Percentiles rank a stretch among this genome's conserved stretches.
Conservation (phyloP, 2,113 vertebrate genomes). For the Pseudolaguvia tuberculata region DNA sequence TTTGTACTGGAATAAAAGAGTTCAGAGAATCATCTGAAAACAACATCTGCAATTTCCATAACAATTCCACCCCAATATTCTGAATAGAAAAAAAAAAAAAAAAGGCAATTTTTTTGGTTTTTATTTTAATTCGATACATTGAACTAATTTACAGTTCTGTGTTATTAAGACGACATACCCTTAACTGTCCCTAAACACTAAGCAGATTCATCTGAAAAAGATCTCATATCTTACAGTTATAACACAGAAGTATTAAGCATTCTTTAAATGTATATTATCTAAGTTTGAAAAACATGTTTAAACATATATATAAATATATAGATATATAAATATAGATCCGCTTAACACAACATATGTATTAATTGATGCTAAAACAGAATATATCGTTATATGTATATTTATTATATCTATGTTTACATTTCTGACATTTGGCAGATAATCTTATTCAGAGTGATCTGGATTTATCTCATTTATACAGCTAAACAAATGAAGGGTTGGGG, state of each 20-base stretch:
- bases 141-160: not conserved
- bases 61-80: not conserved
- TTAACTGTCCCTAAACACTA: not conserved
- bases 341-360: too few relatives aligned
- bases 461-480: too few relatives aligned
- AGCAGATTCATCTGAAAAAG: not conserved
- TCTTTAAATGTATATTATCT: not conserved
- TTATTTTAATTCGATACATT: too few relatives aligned
- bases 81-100: not conserved
- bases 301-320: too few relatives aligned
- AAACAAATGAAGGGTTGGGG: too few relatives aligned
- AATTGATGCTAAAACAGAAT: too few relatives aligned
- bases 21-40: not conserved
- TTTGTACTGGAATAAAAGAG: not conserved
- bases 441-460: too few relatives aligned
- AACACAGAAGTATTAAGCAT: not conserved
- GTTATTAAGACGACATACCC: not conserved
- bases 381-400: too few relatives aligned
- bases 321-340: too few relatives aligned
- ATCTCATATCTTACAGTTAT: not conserved
- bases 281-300: too few relatives aligned
- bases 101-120: not conserved
- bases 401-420: too few relatives aligned
- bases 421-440: too few relatives aligned
- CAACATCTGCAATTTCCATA: not conserved